phyloP scores from a whole-genome alignment of 2,797 vertebrate species.

The Hydrocynus forskahlii region DNA sequence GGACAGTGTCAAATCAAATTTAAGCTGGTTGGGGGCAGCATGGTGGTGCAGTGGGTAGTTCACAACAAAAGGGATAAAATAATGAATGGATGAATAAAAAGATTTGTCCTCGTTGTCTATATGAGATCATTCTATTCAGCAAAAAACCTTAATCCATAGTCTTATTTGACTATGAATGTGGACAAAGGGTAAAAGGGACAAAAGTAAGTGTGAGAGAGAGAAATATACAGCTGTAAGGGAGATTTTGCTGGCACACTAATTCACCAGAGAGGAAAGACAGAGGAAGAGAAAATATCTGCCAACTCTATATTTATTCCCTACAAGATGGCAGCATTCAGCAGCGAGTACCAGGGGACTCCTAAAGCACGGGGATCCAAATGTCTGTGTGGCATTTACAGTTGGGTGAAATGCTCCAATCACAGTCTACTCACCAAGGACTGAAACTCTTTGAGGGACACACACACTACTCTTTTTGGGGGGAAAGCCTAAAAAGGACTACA shows the following conservation, averaged over 20 bases:
- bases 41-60: too few relatives aligned
- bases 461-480: slow-evolving; percentile 6
- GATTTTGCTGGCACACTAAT: slow-evolving; percentile 15
- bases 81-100: too few relatives aligned
- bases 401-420: slow-evolving; percentile 55
- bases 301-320: slow-evolving; percentile 70
- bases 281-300: slow-evolving; percentile 44
- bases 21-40: too few relatives aligned
- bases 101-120: too few relatives aligned
- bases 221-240: background rate
- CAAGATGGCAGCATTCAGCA: slow-evolving; percentile 75
- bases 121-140: background rate
- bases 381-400: slow-evolving; percentile 79
- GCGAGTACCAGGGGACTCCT: slow-evolving; percentile 73
- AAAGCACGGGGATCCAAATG: slow-evolving; percentile 80
- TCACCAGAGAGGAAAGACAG: slow-evolving; percentile 35
- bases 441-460: slow-evolving; percentile 32
- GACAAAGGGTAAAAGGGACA: background rate
- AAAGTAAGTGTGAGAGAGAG: background rate
- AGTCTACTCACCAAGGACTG: slow-evolving; percentile 51
- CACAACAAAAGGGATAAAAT: too few relatives aligned
- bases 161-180: background rate
- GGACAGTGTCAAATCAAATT: background rate
- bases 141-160: background rate
- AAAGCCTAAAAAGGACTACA: background rate